Evolutionary conservation across 2,113 vertebrate species (phyloP), one percentile per base, ranked within the genome.

Genomic region (Pangasianodon hypophthalmus): DNA sequence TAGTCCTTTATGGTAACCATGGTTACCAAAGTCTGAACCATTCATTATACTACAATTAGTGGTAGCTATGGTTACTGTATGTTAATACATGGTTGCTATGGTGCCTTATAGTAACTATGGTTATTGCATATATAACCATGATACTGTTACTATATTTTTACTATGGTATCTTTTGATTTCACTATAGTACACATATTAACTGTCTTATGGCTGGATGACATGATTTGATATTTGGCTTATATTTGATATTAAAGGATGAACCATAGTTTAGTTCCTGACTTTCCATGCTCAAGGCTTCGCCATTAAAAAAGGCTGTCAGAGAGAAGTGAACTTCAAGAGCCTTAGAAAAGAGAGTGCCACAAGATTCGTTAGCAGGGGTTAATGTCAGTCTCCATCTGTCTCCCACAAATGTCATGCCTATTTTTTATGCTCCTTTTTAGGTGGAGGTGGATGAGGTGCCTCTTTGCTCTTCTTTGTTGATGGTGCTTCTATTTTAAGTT

Each of bases 371-470:
- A 62, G 84, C 44, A 56, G 9, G 67, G 87, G 54, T 88, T 54
- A 54, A 81, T 69, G 67, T 79, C 85, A 84, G 37, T 80, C 26
- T 48, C 21, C 7, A 26, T 50, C 85, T 37, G 52, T 37, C 91
- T 64, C 52, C 83, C 87, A 60, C n/a, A 90, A 90, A 91, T 91
- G 83, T 88, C 89, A 91, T 84, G 79, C 62, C 77, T 86, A 90
- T 90, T 86, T 88, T 85, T 73, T 91, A 88, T 85, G 52, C 62
- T 91, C 52, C 71, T 69, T 32, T 89, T 58, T 81, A 73, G 64
- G 46, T 85, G 83, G 84, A 44, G 69, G 32, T 79, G 56, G 32
- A 62, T 58, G 44, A 80, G 84, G 75, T 80, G n/a, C 58, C 73
- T 58, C 58, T 82, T 56, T 90, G 62, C 62, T 54, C 67, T 64